Evolutionary conservation across 2,888 invertebrate species (phyloP).

Genomic region (Fragum whitleyi): DNA sequence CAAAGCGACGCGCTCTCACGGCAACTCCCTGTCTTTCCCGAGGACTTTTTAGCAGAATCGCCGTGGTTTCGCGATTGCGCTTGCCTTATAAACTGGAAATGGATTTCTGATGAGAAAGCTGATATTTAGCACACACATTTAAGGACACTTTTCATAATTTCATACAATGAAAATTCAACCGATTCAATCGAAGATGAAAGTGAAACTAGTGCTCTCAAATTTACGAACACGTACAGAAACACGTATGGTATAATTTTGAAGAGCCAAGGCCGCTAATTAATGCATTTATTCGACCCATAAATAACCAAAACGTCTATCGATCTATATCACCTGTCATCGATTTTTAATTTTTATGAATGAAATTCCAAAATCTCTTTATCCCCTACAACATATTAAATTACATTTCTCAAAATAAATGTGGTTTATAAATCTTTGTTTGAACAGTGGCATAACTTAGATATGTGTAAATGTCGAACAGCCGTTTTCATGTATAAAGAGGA

Average conservation of each 20-base stretch:
- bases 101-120: too few relatives aligned
- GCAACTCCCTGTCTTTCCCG: too few relatives aligned
- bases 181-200: too few relatives aligned
- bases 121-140: too few relatives aligned
- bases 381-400: background rate
- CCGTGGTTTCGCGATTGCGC: too few relatives aligned
- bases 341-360: background rate
- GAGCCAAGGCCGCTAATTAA: background rate
- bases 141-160: too few relatives aligned
- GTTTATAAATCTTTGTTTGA: background rate
- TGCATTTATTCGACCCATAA: background rate
- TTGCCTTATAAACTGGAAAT: too few relatives aligned
- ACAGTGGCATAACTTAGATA: background rate
- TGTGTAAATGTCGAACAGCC: background rate
- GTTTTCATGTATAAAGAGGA: too few relatives aligned
- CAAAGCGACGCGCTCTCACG: too few relatives aligned
- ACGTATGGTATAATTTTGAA: background rate
- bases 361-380: background rate
- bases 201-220: too few relatives aligned
- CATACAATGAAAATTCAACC: too few relatives aligned
- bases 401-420: background rate
- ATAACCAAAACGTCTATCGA: background rate
- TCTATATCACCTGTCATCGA: background rate
- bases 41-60: too few relatives aligned
- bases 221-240: background rate